Base-by-base conservation (phyloP, 2,888 invertebrate species). In the Sinohyriopsis cumingii region DNA sequence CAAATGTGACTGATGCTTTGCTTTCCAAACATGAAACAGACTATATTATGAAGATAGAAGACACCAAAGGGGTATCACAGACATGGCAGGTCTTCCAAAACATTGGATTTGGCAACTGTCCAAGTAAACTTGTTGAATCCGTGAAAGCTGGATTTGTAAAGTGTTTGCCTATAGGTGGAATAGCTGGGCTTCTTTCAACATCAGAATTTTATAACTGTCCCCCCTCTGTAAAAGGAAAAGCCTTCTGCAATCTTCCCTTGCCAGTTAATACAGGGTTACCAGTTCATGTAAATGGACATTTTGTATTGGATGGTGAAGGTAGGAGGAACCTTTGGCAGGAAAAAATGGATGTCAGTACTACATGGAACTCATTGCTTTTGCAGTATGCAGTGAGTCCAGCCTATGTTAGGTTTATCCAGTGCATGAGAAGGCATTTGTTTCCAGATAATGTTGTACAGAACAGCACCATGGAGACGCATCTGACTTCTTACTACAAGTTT, bases 261-360 rank as follows among this genome's bases (percentile, higher is more conserved):
- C 84, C 85, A 24, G 65, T 79, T 12, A 18, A 59, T 18, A 82
- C 80, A 9, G 73, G 71, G n/a, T 72, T 86, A n/a, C 84, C 86
- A 1, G 76, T 84, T 5, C 83, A 85, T 70, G 72, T 86, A 6
- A 85, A 87, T 74, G 87, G 83, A 0, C 83, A 86, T 63, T 87
- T 86, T 79, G 78, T 77, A 12, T 74, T 87, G 4, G 83, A 83
- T 63, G 82, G 83, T 67, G 82, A 84, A 69, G 71, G 83, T 1
- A 77, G 85, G 67, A 67, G 84, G 60, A 72, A 63, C 33, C 62
- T 84, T 0, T 82, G 79, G 79, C 71, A 65, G 19, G 72, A 61
- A 19, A 72, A 63, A 4, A 20, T 73, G 12, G 28, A 61, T 61
- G 59, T 60, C 18, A 68, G 63, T 62, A 60, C 69, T 3, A 77